Evolutionary conservation across 2,888 invertebrate genomes (phyloP).

Genomic region (Seladonia tumulorum): DNA sequence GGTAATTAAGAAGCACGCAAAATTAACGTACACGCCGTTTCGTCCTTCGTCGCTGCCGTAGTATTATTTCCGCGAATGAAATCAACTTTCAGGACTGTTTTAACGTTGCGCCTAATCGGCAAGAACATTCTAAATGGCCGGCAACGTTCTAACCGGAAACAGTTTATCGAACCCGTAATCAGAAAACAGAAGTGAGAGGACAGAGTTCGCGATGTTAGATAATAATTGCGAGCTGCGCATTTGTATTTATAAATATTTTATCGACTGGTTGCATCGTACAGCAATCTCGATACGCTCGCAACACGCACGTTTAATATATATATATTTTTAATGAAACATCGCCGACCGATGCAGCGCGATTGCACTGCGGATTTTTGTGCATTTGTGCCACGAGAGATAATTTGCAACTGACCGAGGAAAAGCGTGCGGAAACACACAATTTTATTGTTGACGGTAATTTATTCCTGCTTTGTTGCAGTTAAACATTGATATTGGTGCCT

Average conservation of each 20-base stretch:
- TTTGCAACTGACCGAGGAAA: background rate
- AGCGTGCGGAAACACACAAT: background rate
- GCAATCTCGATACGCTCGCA: background rate
- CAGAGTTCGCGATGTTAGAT: background rate
- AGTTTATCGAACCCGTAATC: background rate
- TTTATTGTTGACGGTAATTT: background rate
- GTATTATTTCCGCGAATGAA: background rate
- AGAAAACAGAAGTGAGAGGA: background rate
- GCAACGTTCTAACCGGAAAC: background rate
- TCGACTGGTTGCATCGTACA: background rate
- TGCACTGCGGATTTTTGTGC: background rate
- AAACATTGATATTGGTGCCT: background rate
- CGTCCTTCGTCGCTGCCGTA: background rate
- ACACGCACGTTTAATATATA: background rate
- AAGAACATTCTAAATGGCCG: background rate
- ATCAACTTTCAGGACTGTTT: background rate
- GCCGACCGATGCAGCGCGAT: background rate
- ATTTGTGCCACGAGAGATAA: background rate
- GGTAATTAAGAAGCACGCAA: background rate
- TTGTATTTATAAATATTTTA: constrained; percentile 3
- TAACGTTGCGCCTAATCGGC: background rate
- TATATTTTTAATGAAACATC: background rate
- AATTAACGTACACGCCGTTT: background rate
- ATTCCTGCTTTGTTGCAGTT: background rate
- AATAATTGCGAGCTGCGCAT: background rate